Base-by-base conservation (phyloP, 1,140 invertebrate genomes). In the Drosophila santomea region DNA sequence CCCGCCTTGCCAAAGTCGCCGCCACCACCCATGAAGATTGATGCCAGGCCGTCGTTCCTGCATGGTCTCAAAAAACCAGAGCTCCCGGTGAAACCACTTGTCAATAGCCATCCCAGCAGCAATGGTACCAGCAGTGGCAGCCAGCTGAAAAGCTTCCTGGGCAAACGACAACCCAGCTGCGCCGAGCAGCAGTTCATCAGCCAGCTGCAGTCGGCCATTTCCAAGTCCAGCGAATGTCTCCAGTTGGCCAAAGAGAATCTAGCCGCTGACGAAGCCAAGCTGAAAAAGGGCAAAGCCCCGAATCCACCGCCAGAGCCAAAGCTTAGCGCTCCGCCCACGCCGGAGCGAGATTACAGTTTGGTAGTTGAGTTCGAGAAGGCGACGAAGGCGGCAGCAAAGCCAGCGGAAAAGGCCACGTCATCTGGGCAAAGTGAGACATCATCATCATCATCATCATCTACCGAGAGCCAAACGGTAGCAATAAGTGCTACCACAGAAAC, bases 31-130 rank as follows among this genome's bases (percentile, higher is more conserved):
- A 91, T 89, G 72, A 85, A 90, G 43, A 83, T 89, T n/a, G 95
- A 96, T 85, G 95, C 95, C 0, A 93, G 95, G 28, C 93, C 94
- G 5, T 96, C 96, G 3, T 96, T 96, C 74, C 93, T 96, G 12
- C 96, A 96, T 64, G 94, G 94, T 20, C 56, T 92, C 0, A 94
- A 95, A 78, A 95, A 95, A 91, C 95, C 95, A 0, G 95, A 95
- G 92, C 80, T 95, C 38, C 95, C 95, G 0, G 93, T 93, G 0
- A 96, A 95, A 92, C 95, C 95, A 17, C 81, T 92, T 4, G 82
- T 85, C 63, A 74, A 23, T 60, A 71, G 17, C 86, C 54, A 55
- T 74, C 50, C 23, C 63, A 43, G 39, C 43, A 25, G 61, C 59
- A 20, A 44, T 52, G 56, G 7, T 62, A 39, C 44, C 25, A 45